Evolutionary conservation across 2,888 invertebrate species (phyloP).

Genomic region (Bugulina stolonifera): DNA sequence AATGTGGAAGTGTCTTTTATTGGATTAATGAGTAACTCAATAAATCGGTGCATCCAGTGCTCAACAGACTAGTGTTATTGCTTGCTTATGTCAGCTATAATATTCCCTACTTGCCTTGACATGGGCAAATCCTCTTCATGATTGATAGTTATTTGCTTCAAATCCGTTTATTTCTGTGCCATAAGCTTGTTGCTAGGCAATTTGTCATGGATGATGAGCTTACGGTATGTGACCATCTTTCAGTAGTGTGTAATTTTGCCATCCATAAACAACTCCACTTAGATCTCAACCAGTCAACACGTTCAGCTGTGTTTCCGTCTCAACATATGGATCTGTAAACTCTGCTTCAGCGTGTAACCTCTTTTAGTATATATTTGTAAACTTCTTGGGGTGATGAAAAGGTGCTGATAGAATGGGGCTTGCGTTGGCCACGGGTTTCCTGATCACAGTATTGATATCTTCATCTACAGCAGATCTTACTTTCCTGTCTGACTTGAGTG

Average conservation of each 20-base stretch:
- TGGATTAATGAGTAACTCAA: not conserved
- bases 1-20: not conserved
- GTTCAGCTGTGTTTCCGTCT: too few relatives aligned
- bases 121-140: too few relatives aligned
- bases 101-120: too few relatives aligned
- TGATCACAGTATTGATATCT: not conserved
- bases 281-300: not conserved
- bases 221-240: not conserved
- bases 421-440: not conserved
- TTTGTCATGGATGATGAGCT: not conserved
- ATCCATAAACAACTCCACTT: too few relatives aligned
- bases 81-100: too few relatives aligned
- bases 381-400: too few relatives aligned
- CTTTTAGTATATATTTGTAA: too few relatives aligned
- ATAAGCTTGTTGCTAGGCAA: not conserved
- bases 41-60: too few relatives aligned
- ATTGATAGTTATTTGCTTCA: slow-evolving; percentile 17
- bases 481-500: not conserved
- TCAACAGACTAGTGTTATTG: not conserved
- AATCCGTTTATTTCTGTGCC: not conserved
- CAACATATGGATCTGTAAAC: too few relatives aligned
- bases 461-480: not conserved
- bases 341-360: too few relatives aligned
- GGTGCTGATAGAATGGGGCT: not conserved
- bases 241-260: not conserved